Evolutionary conservation across 2,113 vertebrate species (phyloP).

Genomic region (Ammodytes marinus): DNA sequence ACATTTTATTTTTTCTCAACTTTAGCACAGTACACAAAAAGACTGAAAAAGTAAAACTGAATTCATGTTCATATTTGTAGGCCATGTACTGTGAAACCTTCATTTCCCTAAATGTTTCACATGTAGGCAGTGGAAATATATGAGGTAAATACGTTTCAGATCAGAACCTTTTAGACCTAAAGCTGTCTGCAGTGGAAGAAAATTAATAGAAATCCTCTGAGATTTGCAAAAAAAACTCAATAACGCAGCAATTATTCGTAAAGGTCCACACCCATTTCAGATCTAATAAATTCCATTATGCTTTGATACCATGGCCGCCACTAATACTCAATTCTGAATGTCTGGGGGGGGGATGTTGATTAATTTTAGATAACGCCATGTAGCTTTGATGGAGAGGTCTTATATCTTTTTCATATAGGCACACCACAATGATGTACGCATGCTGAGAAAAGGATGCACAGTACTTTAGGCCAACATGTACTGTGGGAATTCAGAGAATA

Average conservation of each 20-base stretch:
- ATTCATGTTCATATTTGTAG: not conserved
- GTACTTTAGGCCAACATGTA: not conserved
- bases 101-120: conserved; percentile 21
- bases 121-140: conserved; percentile 34
- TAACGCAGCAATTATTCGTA: conserved; percentile 55
- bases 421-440: conserved; percentile 16
- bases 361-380: conserved; percentile 68
- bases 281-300: conserved; percentile 65
- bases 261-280: conserved; percentile 56
- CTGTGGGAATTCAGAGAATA: not conserved
- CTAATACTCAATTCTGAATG: conserved; percentile 51
- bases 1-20: not conserved
- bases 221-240: conserved; percentile 42
- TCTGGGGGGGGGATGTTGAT: conserved; percentile 58
- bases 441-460: conserved; percentile 25
- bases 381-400: conserved; percentile 51
- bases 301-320: conserved; percentile 26
- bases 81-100: conserved; percentile 3
- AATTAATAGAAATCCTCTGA: conserved; percentile 41
- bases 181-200: conserved; percentile 34
- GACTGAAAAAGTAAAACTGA: not conserved
- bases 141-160: conserved; percentile 45
- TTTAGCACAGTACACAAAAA: not conserved
- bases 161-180: conserved; percentile 38
- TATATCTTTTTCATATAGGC: conserved; percentile 53